These are phyloP conservation scores for Protaetia brevitarsis DNA, from an alignment of 1,140 invertebrate species.

Conservation along the genomic window DNA sequence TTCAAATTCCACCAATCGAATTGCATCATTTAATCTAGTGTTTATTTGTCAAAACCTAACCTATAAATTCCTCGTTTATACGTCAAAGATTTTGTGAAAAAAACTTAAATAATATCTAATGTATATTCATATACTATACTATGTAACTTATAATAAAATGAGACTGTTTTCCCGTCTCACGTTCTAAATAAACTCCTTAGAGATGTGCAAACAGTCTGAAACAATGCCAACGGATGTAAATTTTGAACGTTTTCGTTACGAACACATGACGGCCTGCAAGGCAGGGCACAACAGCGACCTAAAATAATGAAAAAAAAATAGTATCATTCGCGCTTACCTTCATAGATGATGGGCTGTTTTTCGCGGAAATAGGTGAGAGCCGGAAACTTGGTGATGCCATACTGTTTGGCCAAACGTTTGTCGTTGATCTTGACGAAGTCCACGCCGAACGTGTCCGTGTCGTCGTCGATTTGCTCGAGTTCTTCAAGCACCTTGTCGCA, in stretches of 20 bases:
- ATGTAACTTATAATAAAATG: no score
- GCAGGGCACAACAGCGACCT: not conserved
- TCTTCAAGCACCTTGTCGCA: slow-evolving; percentile 88
- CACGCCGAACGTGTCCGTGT: slow-evolving; percentile 89
- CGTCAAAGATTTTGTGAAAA: no score
- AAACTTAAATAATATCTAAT: no score
- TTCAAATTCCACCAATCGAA: no score
- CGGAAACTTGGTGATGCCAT: slow-evolving; percentile 91
- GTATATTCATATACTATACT: no score
- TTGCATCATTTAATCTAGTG: no score
- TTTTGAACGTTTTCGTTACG: not conserved
- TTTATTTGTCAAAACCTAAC: no score
- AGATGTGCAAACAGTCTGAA: not conserved
- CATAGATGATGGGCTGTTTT: slow-evolving; percentile 89
- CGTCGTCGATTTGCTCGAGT: slow-evolving; percentile 91
- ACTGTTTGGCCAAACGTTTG: slow-evolving; percentile 90
- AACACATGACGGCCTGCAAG: not conserved
- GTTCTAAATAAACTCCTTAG: not conserved
- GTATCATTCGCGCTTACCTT: slow-evolving; percentile 60
- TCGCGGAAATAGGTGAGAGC: slow-evolving; percentile 92
- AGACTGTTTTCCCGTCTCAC: not conserved
- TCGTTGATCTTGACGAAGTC: slow-evolving; percentile 95
- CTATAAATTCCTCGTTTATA: no score
- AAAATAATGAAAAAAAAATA: not conserved
- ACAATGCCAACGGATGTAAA: not conserved